Base-by-base conservation (phyloP, 2,888 invertebrate genomes). In the Callinectes sapidus region DNA sequence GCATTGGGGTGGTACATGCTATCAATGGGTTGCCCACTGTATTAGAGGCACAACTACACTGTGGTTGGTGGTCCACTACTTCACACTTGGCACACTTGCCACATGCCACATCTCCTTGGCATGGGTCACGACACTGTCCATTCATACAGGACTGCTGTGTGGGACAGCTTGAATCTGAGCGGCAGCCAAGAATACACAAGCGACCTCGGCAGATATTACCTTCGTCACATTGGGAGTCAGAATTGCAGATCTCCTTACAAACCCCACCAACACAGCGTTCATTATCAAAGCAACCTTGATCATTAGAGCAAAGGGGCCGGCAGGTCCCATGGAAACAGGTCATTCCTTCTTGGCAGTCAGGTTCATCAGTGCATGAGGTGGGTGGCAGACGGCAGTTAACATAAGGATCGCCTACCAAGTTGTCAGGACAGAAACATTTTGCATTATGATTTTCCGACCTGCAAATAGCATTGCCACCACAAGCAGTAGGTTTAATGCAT, bases 131-230 rank as follows among this genome's bases (percentile, higher is more conserved):
- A 95, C 98, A 98, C 95, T 98, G 97, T 95, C 97, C 97, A 95
- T 97, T 97, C 86, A 98, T 96, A 95, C 98, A 98, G 23, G 98
- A 97, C 95, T 98, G 97, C 93, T 97, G 96, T 94, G 96, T 96
- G 14, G 97, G 96, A 95, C 98, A 98, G 23, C 97, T 97, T 87
- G 97, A 97, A 95, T 98, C 98, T 95, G 97, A 98, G 93, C 98
- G 97, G 95, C 98, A 98, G 87, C 98, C 98, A 95, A 97, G 97
- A 95, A 98, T 97, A 95, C 98, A 98, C 94, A 98, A 96, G 95
- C 98, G 97, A 95, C 97, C 98, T 95, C 98, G 97, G 95, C 98
- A 98, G 95, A 98, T 98, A 96, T 98, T 98, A 95, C 97, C 97
- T 23, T 97, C 96, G 35, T 97, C 97, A 95, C 98, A 98, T 48